phyloP scores from a whole-genome alignment of 92 coral and sea anemone genomes.

The Parazoanthus darwini region DNA sequence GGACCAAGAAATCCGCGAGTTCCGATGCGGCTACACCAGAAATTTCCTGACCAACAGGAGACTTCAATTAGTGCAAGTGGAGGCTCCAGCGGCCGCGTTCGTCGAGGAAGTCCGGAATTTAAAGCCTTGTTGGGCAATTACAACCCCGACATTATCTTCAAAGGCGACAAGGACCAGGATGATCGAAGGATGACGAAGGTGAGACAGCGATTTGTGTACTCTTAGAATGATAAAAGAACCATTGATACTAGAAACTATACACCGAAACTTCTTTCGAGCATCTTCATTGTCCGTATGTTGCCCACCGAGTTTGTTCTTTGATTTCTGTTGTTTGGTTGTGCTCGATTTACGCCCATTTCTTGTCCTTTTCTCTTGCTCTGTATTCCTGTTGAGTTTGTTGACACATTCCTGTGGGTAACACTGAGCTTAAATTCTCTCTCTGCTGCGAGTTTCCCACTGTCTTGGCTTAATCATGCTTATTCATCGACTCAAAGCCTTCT shows the following conservation, averaged over 20 bases:
- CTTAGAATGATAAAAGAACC: not conserved
- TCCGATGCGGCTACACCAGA: conserved; percentile 66
- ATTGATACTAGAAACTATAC: not conserved
- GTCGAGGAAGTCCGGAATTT: conserved; percentile 63
- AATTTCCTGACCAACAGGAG: conserved; percentile 66
- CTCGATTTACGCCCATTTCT: not conserved
- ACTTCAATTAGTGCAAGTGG: conserved; percentile 82
- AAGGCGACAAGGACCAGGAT: conserved; percentile 61
- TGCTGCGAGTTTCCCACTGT: not conserved
- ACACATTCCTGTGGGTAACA: not conserved
- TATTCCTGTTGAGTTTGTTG: not conserved
- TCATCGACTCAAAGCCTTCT: not conserved
- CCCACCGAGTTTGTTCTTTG: not conserved
- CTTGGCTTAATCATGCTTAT: not conserved
- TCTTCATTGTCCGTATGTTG: not conserved
- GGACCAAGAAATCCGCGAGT: conserved; percentile 24
- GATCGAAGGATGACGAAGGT: conserved; percentile 90
- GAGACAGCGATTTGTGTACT: not conserved
- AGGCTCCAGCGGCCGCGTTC: conserved; percentile 43
- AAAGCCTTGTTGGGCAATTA: conserved; percentile 52
- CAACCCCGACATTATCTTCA: conserved; percentile 77
- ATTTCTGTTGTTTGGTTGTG: not conserved
- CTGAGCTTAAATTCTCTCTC: not conserved
- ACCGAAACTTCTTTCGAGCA: too few relatives aligned
- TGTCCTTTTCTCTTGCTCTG: not conserved